These are phyloP conservation scores for Apodemia zela DNA, from an alignment of 2,888 invertebrate genomes.

Conservation along the genomic window DNA sequence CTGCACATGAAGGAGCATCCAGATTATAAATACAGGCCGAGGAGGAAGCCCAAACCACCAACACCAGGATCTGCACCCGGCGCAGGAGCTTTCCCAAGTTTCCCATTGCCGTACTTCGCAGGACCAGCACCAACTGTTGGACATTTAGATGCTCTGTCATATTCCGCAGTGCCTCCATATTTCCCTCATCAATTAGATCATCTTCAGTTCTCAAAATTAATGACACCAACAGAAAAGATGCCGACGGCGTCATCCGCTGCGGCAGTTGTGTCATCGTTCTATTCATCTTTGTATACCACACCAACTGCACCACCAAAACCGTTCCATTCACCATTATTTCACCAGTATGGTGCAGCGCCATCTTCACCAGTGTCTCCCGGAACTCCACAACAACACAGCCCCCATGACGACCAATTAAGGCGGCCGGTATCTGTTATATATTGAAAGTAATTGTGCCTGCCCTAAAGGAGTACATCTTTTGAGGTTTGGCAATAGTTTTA, in stretches of 20 bases:
- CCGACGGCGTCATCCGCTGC: slow-evolving; percentile 75
- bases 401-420: slow-evolving; percentile 81
- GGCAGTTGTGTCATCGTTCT: slow-evolving; percentile 84
- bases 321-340: slow-evolving; percentile 75
- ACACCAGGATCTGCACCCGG: slow-evolving; percentile 72
- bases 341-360: slow-evolving; percentile 74
- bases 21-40: slow-evolving; percentile 93
- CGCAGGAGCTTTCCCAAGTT: slow-evolving; percentile 82
- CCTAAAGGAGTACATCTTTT: slow-evolving; percentile 51
- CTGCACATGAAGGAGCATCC: slow-evolving; percentile 95
- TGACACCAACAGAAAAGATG: slow-evolving; percentile 71
- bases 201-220: slow-evolving; percentile 82
- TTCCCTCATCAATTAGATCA: slow-evolving; percentile 88
- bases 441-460: slow-evolving; percentile 77
- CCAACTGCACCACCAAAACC: slow-evolving; percentile 74
- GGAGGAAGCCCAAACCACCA: slow-evolving; percentile 90
- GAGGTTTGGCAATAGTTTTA: slow-evolving; percentile 48
- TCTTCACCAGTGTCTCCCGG: slow-evolving; percentile 70
- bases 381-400: slow-evolving; percentile 68
- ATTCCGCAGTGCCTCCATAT: slow-evolving; percentile 85
- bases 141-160: slow-evolving; percentile 82
- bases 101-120: slow-evolving; percentile 83
- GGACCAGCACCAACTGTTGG: slow-evolving; percentile 80
- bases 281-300: slow-evolving; percentile 84
- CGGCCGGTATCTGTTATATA: slow-evolving; percentile 87